Base-by-base conservation (phyloP, 2,113 vertebrate species). In the Platysteira castanea region DNA sequence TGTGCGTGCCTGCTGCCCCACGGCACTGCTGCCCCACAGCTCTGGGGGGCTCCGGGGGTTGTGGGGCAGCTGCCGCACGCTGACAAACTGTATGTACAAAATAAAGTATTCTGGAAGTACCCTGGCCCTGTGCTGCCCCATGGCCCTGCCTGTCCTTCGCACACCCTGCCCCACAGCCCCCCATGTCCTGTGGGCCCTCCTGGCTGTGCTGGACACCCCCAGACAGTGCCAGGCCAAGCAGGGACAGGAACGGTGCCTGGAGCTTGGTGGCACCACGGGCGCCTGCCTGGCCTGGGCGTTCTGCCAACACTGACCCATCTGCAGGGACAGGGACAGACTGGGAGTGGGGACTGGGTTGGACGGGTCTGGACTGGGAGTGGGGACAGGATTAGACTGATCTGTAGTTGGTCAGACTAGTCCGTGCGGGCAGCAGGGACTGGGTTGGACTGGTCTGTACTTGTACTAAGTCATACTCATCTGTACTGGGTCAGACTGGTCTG, bases 91-190 rank as follows among this genome's bases (percentile, higher is more conserved):
- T 91, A 88, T 94, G 93, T 94, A 94, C 67, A 94, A 94, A 94
- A 94, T 94, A 94, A 94, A 94, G 46, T 94, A 94, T 94, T 94
- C 93, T 94, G 84, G 44, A 84, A 88, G n/a, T 94, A 94, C n/a
- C 70, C 54, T 11, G 78, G 53, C 39, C 47, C 67, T 2, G 10
- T 76, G 70, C 47, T 83, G 61, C 78, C 78, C 70, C 2, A 1
- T 24, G 7, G 78, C 61, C 39, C 61, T 82, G 61, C 53, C 53
- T 41, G 53, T 65, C 57, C 53, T 39, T 28, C 46, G 13, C 77
- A 13, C 12, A 5, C 37, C 33, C 59, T 52, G 68, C 39, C 37
- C 28, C 20, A 7, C 3, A 11, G 46, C 28, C 52, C 52, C 8
- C 59, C 26, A 0, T 15, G 30, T 39, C 26, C 67, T 31, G n/a